Evolutionary conservation across 2,888 invertebrate species (phyloP).

Genomic region (Trachelus stipa): DNA sequence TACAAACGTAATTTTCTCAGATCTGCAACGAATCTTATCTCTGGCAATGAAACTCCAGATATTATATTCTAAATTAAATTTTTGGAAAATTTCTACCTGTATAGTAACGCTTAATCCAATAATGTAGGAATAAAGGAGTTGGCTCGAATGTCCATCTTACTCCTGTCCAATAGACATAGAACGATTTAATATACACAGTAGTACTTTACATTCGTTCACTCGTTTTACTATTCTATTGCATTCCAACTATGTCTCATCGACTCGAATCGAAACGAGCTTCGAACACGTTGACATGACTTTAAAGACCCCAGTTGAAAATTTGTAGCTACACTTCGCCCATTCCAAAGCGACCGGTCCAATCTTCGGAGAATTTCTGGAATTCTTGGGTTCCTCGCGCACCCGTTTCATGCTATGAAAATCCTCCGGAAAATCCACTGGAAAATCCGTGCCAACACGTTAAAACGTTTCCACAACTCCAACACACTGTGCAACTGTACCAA

Average conservation of each 20-base stretch:
- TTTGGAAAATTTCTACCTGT: neutral
- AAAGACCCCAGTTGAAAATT: slow-evolving; percentile 23
- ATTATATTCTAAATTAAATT: neutral
- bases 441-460: slow-evolving; percentile 22
- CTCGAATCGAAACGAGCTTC: neutral
- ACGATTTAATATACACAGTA: neutral
- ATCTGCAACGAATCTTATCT: neutral
- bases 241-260: neutral
- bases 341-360: slow-evolving; percentile 47
- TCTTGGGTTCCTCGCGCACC: slow-evolving; percentile 43
- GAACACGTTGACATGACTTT: neutral
- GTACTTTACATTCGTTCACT: neutral
- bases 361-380: slow-evolving; percentile 56
- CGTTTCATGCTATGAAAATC: slow-evolving; percentile 48
- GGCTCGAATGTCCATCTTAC: neutral
- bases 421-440: neutral
- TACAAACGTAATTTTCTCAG: neutral
- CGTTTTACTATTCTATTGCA: neutral
- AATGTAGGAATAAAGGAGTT: neutral
- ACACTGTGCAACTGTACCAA: slow-evolving; percentile 3
- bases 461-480: slow-evolving; percentile 40
- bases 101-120: neutral
- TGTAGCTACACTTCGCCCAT: slow-evolving; percentile 30
- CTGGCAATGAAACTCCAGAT: neutral
- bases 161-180: neutral